Percentiles rank a stretch among this genome's conserved stretches.
Evolutionary conservation across 1,140 invertebrate genomes (phyloP).

Genomic region (Cecropterus lyciades): DNA sequence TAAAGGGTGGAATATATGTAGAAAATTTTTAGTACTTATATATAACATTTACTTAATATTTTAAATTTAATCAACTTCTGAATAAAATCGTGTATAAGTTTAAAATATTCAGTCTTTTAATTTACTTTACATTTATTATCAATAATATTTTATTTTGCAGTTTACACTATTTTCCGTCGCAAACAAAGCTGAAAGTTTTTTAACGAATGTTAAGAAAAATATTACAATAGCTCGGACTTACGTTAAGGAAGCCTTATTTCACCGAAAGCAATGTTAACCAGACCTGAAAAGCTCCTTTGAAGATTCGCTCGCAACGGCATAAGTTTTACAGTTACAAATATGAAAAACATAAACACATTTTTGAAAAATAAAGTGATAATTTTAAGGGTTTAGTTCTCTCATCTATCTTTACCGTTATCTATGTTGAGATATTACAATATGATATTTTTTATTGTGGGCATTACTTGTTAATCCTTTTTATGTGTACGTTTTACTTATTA

Average conservation of each 20-base stretch:
- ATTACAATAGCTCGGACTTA: conserved; percentile 18
- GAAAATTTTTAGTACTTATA: too few species aligned
- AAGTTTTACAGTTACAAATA: conserved; percentile 24
- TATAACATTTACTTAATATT: too few species aligned
- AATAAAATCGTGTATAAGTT: too few species aligned
- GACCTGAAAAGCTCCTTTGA: conserved; percentile 23
- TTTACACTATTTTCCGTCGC: not conserved
- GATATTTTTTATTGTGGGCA: too few species aligned
- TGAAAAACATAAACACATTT: conserved; percentile 20
- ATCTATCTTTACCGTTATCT: not conserved
- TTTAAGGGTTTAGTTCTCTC: conserved; percentile 11
- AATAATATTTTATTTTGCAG: not conserved
- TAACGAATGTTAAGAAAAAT: conserved; percentile 3
- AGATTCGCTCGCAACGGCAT: conserved; percentile 18
- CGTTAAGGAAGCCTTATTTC: conserved; percentile 15
- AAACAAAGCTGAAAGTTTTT: not conserved
- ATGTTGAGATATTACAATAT: not conserved
- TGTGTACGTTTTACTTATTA: too few species aligned
- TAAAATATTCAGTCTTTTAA: too few species aligned
- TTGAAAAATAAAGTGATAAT: conserved; percentile 9
- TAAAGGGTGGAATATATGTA: too few species aligned
- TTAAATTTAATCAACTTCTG: too few species aligned
- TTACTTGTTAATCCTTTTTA: too few species aligned
- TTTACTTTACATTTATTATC: not conserved
- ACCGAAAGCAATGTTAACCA: conserved; percentile 19